Base-by-base conservation (phyloP, 2,113 vertebrate species). In the Neoarius graeffei region DNA sequence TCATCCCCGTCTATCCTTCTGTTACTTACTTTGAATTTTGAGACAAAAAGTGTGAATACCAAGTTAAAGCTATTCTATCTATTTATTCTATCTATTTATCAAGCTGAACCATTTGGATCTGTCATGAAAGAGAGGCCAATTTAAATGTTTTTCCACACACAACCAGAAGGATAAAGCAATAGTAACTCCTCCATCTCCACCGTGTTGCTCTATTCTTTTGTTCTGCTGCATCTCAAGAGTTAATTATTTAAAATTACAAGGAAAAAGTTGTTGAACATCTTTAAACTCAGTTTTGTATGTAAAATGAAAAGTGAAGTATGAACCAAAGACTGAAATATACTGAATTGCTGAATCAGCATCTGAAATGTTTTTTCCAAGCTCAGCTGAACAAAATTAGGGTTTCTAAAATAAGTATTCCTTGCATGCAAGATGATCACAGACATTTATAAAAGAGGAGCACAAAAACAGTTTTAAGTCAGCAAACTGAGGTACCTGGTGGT, bases 401-500 rank as follows among this genome's bases (percentile, higher is more conserved):
- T 13, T 23, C 60, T 66, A 66, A 66, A 66, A 62, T 7, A 59
- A 17, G 3, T 17, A 59, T 1, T 27, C 27, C 42, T 35, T 73
- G 7, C 27, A 62, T 23, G 27, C 30, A 60, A 25, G 8, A 14
- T 69, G 14, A 69, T 11, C 20, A 17, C 6, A 11, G 30, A 42
- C 13, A 27, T 69, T 14, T 14, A 67, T 67, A 27, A 27, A 5
- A 50, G 7, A 67, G 5, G 11, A 30, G 66, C 11, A 60, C 54
- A 83, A 20, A 69, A 27, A 67, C n/a, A 20, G 0, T 17, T 48
- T 2, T 13, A 20, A 17, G 56, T 48, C 19, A 25, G 23, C 5
- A 14, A 3, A 27, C 9, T 60, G 13, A 66, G 71, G 86, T 71
- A 95, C 95, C 94, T 91, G 0, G 88, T 84, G 0, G 86, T 42